A percentile compares a stretch with the other conserved stretches of the same genome.
These are phyloP conservation scores for Callionymus lyra DNA, from an alignment of 2,113 vertebrate genomes.

Conservation along the genomic window DNA sequence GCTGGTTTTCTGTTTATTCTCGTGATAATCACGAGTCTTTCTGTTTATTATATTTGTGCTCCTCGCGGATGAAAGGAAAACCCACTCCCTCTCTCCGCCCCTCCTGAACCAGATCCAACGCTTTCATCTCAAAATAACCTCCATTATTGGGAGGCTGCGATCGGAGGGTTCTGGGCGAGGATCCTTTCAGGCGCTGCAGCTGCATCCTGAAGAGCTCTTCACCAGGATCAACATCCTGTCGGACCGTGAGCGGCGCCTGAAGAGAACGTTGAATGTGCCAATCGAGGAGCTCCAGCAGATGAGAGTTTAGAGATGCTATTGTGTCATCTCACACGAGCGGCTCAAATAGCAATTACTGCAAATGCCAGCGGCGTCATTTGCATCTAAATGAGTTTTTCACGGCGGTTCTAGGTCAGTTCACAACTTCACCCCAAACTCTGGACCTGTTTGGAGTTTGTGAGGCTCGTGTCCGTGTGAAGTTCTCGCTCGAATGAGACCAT, in stretches of 20 bases:
- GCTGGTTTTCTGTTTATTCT: neutral
- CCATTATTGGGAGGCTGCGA: too few species aligned
- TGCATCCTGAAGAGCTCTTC: constrained; percentile 28
- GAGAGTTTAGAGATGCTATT: constrained; percentile 20
- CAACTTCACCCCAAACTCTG: constrained; percentile 14
- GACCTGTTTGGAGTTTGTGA: too few species aligned
- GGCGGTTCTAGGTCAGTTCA: constrained; percentile 35
- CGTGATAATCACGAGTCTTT: constrained; percentile 1
- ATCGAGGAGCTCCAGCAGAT: constrained; percentile 8
- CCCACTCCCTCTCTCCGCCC: too few species aligned
- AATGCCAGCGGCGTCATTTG: constrained; percentile 52
- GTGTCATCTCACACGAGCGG: constrained; percentile 23
- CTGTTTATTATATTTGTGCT: neutral
- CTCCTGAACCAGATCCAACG: too few species aligned
- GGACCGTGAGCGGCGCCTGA: constrained; percentile 6
- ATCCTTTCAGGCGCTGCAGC: constrained; percentile 31
- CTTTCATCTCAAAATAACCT: too few species aligned
- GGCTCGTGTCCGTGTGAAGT: too few species aligned
- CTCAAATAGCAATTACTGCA: constrained; percentile 41
- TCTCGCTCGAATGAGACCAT: too few species aligned
- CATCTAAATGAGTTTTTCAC: constrained; percentile 56
- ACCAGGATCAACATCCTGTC: constrained; percentile 8
- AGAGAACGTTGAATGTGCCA: constrained; percentile 17
- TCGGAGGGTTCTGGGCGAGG: neutral
- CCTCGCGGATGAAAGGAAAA: too few species aligned